A percentile compares a stretch with the other conserved stretches of the same genome.
Conservation (phyloP, 2,797 vertebrate species). For the Notolabrus celidotus region DNA sequence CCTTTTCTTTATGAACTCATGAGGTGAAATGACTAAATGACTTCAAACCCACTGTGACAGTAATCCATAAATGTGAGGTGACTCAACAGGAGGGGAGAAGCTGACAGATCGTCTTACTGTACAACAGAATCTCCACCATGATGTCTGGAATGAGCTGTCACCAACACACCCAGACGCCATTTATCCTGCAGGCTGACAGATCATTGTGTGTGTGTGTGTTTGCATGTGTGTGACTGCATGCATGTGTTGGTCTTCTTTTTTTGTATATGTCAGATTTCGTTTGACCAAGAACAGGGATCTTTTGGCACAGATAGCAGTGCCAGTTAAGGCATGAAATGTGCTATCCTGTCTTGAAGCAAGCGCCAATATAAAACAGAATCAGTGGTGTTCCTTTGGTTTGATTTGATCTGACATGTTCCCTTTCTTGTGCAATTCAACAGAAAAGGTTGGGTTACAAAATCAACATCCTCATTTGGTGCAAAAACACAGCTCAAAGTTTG, state of each 20-base stretch:
- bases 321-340: neutral
- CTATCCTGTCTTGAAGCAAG: neutral
- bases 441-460: no score
- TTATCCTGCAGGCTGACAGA: slow-evolving; percentile 1
- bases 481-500: no score
- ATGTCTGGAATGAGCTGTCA: slow-evolving; percentile 8
- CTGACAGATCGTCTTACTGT: slow-evolving; percentile 14
- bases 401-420: no score
- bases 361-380: no score
- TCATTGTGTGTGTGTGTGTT: neutral
- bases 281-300: neutral
- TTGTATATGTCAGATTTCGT: neutral
- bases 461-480: no score
- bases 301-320: neutral
- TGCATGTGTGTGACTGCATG: neutral
- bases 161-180: slow-evolving; percentile 10
- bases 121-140: neutral
- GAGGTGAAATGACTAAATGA: neutral
- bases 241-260: neutral
- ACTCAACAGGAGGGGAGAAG: slow-evolving; percentile 1
- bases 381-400: no score
- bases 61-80: neutral
- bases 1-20: neutral
- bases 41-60: neutral
- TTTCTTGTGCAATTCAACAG: no score